phyloP scores from a whole-genome alignment of 30 jellyfish, hydroid and myxozoan genomes.

The Pelagia noctiluca region DNA sequence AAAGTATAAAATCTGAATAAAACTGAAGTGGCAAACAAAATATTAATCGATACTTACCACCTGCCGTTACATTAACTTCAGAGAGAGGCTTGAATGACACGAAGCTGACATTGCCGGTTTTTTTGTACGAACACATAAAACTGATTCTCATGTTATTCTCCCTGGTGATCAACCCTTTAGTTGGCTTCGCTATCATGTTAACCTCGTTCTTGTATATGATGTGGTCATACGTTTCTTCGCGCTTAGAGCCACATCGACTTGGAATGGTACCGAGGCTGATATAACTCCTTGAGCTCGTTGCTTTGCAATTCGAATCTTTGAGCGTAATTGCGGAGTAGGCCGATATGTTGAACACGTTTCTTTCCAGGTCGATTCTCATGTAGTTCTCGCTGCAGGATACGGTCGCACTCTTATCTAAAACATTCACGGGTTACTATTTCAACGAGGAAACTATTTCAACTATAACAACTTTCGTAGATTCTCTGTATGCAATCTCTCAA shows the following conservation, averaged over 20 bases:
- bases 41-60: too few species aligned
- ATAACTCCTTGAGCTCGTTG: background rate
- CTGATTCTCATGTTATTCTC: background rate
- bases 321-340: slow-evolving; percentile 30
- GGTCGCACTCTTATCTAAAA: slow-evolving; percentile 27
- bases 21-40: background rate
- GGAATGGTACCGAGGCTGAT: slow-evolving; percentile 48
- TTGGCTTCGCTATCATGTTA: slow-evolving; percentile 5
- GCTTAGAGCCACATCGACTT: slow-evolving; percentile 34
- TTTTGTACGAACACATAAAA: slow-evolving; percentile 8
- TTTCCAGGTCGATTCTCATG: slow-evolving; percentile 50
- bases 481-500: background rate
- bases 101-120: background rate
- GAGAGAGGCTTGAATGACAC: slow-evolving; percentile 12
- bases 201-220: slow-evolving; percentile 46
- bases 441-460: background rate
- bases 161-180: background rate
- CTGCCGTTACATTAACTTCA: background rate
- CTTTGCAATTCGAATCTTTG: slow-evolving; percentile 37
- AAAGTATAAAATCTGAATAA: too few species aligned
- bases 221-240: slow-evolving; percentile 20
- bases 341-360: slow-evolving; percentile 17
- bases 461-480: background rate
- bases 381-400: slow-evolving; percentile 43
- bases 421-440: background rate